Evolutionary conservation across 1,140 invertebrate genomes (phyloP).

Genomic region (Drosophila melanogaster): Release_6_plus_ISO1_MT NT_033777.3:29091001-29091500

Average conservation of each 20-base stretch:
- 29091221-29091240: constrained; percentile 15
- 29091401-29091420: constrained; percentile 65
- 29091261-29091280: constrained; percentile 46
- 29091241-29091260: constrained; percentile 41
- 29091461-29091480: constrained; percentile 33
- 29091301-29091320: constrained; percentile 7
- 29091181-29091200: background rate
- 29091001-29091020: background rate
- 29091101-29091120: background rate
- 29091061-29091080: background rate
- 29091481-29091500: constrained; percentile 13
- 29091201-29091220: constrained; percentile 21
- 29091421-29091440: constrained; percentile 56
- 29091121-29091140: background rate
- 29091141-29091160: constrained; percentile 1
- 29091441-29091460: constrained; percentile 36
- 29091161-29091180: background rate
- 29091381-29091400: constrained; percentile 12
- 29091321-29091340: constrained; percentile 13
- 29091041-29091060: background rate
- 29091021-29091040: background rate
- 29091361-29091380: background rate
- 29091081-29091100: background rate
- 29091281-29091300: constrained; percentile 27
- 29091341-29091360: background rate